Evolutionary conservation across 2,797 vertebrate species (phyloP).

Genomic region (Myotis vivesi): DNA sequence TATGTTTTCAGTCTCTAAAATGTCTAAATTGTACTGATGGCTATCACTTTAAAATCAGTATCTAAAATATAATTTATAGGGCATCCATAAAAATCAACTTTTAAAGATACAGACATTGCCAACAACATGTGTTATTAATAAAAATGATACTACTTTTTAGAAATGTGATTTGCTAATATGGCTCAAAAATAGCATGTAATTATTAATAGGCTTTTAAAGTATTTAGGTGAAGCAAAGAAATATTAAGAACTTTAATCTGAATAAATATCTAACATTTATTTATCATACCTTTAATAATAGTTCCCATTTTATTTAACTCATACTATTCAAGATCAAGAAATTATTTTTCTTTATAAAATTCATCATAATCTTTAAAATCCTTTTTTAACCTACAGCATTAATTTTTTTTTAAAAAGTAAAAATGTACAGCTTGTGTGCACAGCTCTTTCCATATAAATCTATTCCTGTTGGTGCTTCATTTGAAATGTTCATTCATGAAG

Average conservation of each 20-base stretch:
- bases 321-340: neutral
- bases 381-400: constrained; percentile 16
- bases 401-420: constrained; percentile 17
- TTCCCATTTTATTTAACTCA: constrained; percentile 39
- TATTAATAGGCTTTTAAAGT: constrained; percentile 4
- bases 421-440: neutral
- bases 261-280: constrained; percentile 26
- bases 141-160: neutral
- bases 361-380: constrained; percentile 33
- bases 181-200: constrained; percentile 1
- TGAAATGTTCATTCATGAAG: neutral
- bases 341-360: constrained; percentile 12
- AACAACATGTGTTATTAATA: constrained; percentile 28
- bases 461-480: neutral
- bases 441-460: constrained; percentile 19
- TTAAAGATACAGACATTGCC: constrained; percentile 4
- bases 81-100: constrained; percentile 4
- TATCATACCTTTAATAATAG: constrained; percentile 22
- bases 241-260: constrained; percentile 24
- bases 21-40: neutral
- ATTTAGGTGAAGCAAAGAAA: neutral
- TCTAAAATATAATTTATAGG: constrained; percentile 49
- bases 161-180: constrained; percentile 38
- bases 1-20: constrained; percentile 44
- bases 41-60: neutral